Percentiles rank a stretch among this genome's conserved stretches.
phyloP scores from a whole-genome alignment of 2,888 invertebrate genomes.

The Xanthostigma xanthostigma region DNA sequence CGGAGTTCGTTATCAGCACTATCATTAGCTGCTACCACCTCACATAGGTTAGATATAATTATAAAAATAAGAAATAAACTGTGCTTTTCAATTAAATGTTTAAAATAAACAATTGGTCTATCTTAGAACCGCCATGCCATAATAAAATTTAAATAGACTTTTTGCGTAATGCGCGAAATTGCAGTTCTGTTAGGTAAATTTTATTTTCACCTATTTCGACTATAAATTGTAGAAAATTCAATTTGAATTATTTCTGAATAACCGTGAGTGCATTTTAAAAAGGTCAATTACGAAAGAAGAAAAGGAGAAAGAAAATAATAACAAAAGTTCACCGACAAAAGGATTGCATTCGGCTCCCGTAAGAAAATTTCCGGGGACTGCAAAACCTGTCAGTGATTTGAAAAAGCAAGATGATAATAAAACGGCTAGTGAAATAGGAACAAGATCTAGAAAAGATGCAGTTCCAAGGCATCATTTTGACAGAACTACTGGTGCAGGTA shows the following conservation, averaged over 20 bases:
- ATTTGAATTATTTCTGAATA: too few relatives aligned
- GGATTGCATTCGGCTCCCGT: slow-evolving; percentile 18
- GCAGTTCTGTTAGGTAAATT: too few relatives aligned
- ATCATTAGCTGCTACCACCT: slow-evolving; percentile 68
- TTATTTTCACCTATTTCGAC: too few relatives aligned
- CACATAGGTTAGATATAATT: slow-evolving; percentile 42
- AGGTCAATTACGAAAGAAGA: slow-evolving; percentile 74
- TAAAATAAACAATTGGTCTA: too few relatives aligned
- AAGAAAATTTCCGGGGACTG: slow-evolving; percentile 34
- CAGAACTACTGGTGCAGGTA: slow-evolving; percentile 54
- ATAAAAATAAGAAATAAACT: slow-evolving; percentile 20
- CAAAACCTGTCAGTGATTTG: slow-evolving; percentile 41
- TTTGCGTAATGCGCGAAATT: too few relatives aligned
- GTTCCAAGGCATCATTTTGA: slow-evolving; percentile 51
- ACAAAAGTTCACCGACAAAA: slow-evolving; percentile 60
- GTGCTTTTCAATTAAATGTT: not conserved
- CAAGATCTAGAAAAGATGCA: slow-evolving; percentile 44
- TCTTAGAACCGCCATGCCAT: too few relatives aligned
- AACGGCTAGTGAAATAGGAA: slow-evolving; percentile 13
- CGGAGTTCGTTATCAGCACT: slow-evolving; percentile 82
- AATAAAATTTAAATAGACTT: too few relatives aligned
- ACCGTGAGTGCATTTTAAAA: slow-evolving; percentile 7
- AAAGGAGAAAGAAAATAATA: slow-evolving; percentile 72
- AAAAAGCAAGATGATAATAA: slow-evolving; percentile 26
- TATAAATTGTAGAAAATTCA: too few relatives aligned